Evolutionary conservation across 30 jellyfish, hydroid and myxozoan species (phyloP).

Genomic region (Aurelia aurita): DNA sequence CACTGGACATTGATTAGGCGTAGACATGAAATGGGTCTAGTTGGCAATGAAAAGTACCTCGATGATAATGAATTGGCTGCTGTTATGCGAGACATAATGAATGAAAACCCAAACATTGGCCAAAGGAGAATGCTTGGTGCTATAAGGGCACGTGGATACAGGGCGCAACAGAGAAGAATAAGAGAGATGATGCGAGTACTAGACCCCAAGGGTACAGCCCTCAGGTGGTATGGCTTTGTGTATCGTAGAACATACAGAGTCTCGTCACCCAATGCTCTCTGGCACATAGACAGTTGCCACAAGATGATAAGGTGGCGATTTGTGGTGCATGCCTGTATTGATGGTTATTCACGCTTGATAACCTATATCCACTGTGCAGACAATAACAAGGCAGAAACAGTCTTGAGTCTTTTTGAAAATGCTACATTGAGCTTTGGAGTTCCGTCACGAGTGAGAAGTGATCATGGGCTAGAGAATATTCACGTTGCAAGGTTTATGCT

Average conservation of each 20-base stretch:
- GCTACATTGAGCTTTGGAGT: constrained; percentile 55
- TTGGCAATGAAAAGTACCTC: too few species aligned
- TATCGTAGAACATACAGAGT: constrained; percentile 66
- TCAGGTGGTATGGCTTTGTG: too few species aligned
- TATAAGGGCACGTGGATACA: too few species aligned
- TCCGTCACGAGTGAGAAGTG: constrained; percentile 54
- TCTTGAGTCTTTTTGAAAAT: constrained; percentile 11
- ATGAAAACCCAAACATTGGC: too few species aligned
- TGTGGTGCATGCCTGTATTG: constrained; percentile 29
- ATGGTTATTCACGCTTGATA: constrained; percentile 62
- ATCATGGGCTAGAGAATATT: constrained; percentile 57
- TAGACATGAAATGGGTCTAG: too few species aligned
- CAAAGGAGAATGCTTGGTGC: too few species aligned
- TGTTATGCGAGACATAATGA: too few species aligned
- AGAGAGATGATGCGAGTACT: too few species aligned
- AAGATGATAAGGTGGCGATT: constrained; percentile 44
- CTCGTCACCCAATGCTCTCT: constrained; percentile 64
- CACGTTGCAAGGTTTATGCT: constrained; percentile 49
- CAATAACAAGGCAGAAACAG: constrained; percentile 39
- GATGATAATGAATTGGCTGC: too few species aligned
- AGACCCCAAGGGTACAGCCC: too few species aligned
- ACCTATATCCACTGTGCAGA: constrained; percentile 15
- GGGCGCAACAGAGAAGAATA: too few species aligned
- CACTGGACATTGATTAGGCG: too few species aligned
- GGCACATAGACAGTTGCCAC: constrained; percentile 72